These are phyloP conservation scores for Timema cristinae DNA, from an alignment of 2,888 invertebrate genomes.

Conservation along the genomic window DNA sequence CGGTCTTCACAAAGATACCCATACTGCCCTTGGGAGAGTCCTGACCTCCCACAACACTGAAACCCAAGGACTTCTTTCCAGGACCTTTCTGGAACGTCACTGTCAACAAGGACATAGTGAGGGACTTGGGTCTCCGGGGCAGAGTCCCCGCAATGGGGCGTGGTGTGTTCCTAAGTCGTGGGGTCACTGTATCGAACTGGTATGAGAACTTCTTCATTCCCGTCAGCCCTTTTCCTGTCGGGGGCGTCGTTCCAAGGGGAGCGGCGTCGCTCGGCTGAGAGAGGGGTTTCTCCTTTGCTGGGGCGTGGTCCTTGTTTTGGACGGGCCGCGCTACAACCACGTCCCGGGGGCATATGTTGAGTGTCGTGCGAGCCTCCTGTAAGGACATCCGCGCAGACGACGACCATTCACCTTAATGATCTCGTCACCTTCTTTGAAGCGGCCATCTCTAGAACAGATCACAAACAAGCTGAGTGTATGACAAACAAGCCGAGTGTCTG, in stretches of 20 bases:
- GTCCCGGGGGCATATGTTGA: slow-evolving; percentile 44
- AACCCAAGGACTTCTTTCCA: slow-evolving; percentile 80
- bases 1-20: slow-evolving; percentile 86
- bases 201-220: slow-evolving; percentile 50
- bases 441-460: slow-evolving; percentile 61
- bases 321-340: slow-evolving; percentile 35
- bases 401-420: slow-evolving; percentile 84
- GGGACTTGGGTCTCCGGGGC: slow-evolving; percentile 40
- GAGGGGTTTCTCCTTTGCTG: neutral
- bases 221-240: slow-evolving; percentile 36
- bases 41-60: slow-evolving; percentile 85
- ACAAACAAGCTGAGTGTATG: too few relatives aligned
- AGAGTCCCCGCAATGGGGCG: slow-evolving; percentile 34
- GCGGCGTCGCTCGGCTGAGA: neutral
- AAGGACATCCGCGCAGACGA: slow-evolving; percentile 67
- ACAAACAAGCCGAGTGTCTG: too few relatives aligned
- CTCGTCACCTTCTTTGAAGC: slow-evolving; percentile 80
- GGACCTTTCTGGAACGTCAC: slow-evolving; percentile 76
- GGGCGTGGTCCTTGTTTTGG: neutral
- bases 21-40: slow-evolving; percentile 84
- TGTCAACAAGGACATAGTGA: slow-evolving; percentile 42
- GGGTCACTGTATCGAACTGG: slow-evolving; percentile 31
- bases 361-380: slow-evolving; percentile 52
- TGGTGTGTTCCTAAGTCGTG: slow-evolving; percentile 21
- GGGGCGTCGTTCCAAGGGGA: too few relatives aligned